Conservation (phyloP, 2,113 vertebrate species). For the Sinocyclocheilus grahami region DNA sequence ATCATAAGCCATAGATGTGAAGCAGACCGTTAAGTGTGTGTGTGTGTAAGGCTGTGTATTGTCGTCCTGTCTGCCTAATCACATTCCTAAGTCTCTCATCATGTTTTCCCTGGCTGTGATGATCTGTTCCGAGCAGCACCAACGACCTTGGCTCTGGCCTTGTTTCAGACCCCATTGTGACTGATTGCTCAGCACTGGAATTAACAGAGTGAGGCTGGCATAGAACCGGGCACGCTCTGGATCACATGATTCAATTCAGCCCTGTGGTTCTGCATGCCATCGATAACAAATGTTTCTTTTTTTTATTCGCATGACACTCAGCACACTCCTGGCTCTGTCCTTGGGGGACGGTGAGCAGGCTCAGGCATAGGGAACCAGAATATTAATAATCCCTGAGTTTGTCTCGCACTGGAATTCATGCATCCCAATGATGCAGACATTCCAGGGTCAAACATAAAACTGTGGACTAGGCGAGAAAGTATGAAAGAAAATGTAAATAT, state of each 20-base stretch:
- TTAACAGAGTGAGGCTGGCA: conserved; percentile 23
- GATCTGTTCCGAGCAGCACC: conserved; percentile 22
- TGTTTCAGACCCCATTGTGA: conserved; percentile 35
- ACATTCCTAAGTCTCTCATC: conserved; percentile 12
- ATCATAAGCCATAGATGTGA: conserved; percentile 33
- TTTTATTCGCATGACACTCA: conserved; percentile 26
- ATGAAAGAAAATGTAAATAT: conserved; percentile 15
- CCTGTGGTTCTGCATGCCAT: conserved; percentile 20
- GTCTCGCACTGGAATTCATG: background rate
- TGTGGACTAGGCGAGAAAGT: background rate
- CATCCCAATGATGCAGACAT: conserved; percentile 21
- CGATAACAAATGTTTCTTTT: background rate
- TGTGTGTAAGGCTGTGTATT: background rate
- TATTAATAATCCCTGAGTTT: conserved; percentile 33
- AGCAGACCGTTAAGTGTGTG: conserved; percentile 33
- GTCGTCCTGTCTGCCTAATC: conserved; percentile 26
- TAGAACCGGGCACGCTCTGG: background rate
- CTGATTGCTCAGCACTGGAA: conserved; percentile 22
- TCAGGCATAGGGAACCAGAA: background rate
- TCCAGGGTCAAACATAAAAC: conserved; percentile 10
- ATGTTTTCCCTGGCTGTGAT: conserved; percentile 43
- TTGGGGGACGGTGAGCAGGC: conserved; percentile 9
- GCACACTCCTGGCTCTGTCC: background rate
- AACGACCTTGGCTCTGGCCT: conserved; percentile 31
- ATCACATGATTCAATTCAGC: conserved; percentile 30